Conservation (phyloP, 2,888 invertebrate species). For the Thysanoteuthis rhombus region DNA sequence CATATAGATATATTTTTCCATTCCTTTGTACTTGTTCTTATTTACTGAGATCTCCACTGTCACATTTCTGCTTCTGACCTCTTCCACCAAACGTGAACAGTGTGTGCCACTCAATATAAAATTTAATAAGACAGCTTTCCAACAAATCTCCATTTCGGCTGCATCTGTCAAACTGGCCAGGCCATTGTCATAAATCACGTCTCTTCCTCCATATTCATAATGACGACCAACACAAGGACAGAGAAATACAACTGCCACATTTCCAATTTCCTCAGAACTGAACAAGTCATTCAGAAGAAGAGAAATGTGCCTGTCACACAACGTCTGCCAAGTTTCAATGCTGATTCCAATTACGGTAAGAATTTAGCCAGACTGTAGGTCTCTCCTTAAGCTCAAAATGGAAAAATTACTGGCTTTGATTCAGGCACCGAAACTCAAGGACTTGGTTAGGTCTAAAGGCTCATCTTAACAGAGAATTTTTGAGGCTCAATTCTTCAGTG, state of each 20-base stretch:
- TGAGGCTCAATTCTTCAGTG: too few relatives aligned
- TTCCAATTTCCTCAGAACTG: background rate
- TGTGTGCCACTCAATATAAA: background rate
- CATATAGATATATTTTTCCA: background rate
- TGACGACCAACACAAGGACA: background rate
- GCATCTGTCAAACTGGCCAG: background rate
- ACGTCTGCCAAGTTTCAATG: background rate
- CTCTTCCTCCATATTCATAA: background rate
- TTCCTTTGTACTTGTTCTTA: background rate
- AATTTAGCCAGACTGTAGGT: too few relatives aligned
- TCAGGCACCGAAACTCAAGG: too few relatives aligned
- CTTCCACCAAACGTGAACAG: background rate
- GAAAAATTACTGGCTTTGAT: too few relatives aligned
- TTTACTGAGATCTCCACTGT: background rate
- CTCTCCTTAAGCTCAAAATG: too few relatives aligned
- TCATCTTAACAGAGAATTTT: too few relatives aligned
- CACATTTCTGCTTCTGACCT: background rate
- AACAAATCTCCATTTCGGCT: background rate
- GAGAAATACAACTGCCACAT: background rate
- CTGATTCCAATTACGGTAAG: background rate
- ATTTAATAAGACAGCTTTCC: background rate
- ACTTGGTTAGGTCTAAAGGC: too few relatives aligned
- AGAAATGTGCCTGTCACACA: background rate
- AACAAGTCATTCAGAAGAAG: background rate
- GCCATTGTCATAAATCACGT: background rate